These are phyloP conservation scores for Oreonectes daqikongensis DNA, from an alignment of 2,797 vertebrate genomes.

Conservation along the genomic window DNA sequence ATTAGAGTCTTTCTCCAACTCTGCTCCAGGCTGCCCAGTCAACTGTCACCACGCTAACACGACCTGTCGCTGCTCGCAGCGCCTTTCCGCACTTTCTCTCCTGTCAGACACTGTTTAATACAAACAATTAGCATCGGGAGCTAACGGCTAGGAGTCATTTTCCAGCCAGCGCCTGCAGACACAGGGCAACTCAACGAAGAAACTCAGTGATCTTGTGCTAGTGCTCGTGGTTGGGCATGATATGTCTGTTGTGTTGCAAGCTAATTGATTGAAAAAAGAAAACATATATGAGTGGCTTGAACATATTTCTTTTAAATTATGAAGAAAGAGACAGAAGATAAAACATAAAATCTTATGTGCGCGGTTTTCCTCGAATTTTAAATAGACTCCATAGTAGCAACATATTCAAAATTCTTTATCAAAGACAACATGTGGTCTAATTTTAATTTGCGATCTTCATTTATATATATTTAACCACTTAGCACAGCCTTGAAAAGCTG, in stretches of 20 bases:
- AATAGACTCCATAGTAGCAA: background rate
- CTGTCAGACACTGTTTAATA: conserved; percentile 56
- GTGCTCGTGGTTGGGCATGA: conserved; percentile 17
- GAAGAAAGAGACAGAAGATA: background rate
- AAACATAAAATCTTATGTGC: background rate
- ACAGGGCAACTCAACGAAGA: conserved; percentile 3
- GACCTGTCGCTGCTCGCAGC: conserved; percentile 49
- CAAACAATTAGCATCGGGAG: conserved; percentile 56
- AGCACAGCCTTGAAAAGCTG: conserved; percentile 51
- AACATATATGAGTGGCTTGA: background rate
- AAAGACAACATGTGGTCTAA: conserved; percentile 19
- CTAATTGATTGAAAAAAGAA: conserved; percentile 1
- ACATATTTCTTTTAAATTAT: background rate
- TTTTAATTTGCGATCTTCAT: conserved; percentile 7
- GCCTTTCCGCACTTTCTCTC: conserved; percentile 43
- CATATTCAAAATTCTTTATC: conserved; percentile 6
- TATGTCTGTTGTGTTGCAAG: conserved; percentile 11
- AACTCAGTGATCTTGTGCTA: conserved; percentile 30
- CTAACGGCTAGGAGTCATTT: conserved; percentile 48
- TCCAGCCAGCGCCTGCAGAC: conserved; percentile 39
- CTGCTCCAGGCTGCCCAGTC: conserved; percentile 49
- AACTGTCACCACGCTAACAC: conserved; percentile 52
- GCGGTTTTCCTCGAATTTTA: background rate
- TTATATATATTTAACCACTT: conserved; percentile 13
- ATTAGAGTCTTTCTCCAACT: conserved; percentile 44